Conservation (phyloP, 2,113 vertebrate genomes). For the Ctenomys sociabilis region DNA sequence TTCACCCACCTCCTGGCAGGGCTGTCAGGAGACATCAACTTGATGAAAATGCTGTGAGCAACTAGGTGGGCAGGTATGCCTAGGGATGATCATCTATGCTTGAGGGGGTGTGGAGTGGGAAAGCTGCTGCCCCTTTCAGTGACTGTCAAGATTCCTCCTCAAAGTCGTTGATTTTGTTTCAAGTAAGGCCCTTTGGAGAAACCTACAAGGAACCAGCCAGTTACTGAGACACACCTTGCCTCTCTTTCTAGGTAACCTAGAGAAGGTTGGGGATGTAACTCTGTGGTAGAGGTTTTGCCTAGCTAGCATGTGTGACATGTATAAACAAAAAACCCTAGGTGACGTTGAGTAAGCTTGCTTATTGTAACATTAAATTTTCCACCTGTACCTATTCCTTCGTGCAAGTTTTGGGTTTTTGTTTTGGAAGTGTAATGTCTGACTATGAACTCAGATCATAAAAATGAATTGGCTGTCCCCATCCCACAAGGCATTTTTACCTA, state of each 20-base stretch:
- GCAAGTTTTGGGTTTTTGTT: not conserved
- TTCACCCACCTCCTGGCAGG: too few relatives aligned
- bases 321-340: not conserved
- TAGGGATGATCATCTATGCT: not conserved
- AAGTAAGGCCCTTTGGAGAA: not conserved
- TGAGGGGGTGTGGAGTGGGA: too few relatives aligned
- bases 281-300: not conserved
- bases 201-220: not conserved
- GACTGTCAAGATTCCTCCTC: not conserved
- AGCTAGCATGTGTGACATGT: not conserved
- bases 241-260: not conserved
- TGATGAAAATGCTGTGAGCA: not conserved
- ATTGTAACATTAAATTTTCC: not conserved
- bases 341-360: not conserved
- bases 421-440: not conserved
- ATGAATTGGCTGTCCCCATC: not conserved
- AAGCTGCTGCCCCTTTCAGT: not conserved
- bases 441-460: not conserved
- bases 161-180: not conserved
- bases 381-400: not conserved
- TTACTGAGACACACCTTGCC: not conserved
- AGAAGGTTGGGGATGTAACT: not conserved
- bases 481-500: not conserved
- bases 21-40: not conserved
- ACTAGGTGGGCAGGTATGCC: not conserved